Evolutionary conservation across 2,888 invertebrate species (phyloP), one percentile per base, ranked within the genome.

Genomic region (Watsonalla binaria): DNA sequence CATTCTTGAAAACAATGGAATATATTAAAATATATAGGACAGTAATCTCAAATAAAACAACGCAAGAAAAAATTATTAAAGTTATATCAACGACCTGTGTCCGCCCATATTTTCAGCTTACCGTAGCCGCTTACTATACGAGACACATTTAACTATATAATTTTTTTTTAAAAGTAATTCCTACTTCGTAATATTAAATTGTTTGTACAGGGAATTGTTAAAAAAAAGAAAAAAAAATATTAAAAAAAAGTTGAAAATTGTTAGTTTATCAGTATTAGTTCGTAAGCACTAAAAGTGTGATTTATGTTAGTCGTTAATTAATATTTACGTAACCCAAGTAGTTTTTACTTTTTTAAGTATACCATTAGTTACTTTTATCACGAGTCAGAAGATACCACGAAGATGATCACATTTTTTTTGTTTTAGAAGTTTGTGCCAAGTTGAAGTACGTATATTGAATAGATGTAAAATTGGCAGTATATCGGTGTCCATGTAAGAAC

Each of bases 241-340:
- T 61, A 71, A 72, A 66, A 72, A 59, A 61, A 73, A 73, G 67
- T 74, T 80, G 77, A 74, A 82, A 76, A 79, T 71, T 70, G 46
- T 66, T 70, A 74, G 74, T 84, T 75, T 83, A 76, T 76, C 84
- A 88, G 86, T 87, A 86, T 88, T 89, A 84, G 84, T 82, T 84
- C 82, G 82, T 85, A 86, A 85, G 85, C 78, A 76, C 68, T 86
- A 86, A 86, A 76, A 77, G 82, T 84, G 86, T 84, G 79, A 80
- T 83, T 88, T 87, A 85, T 86, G 82, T 88, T 87, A 88, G 87
- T 82, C 70, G 84, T 86, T 88, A 86, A 82, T 86, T 88, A 84
- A 78, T 86, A 76, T 86, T 84, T 87, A 87, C 76, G 68, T 84
- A 78, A 77, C 65, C 8, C 1, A 5, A 66, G 76, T 77, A 79